Evolutionary conservation across 2,888 invertebrate genomes (phyloP), one percentile per base, ranked within the genome.

Genomic region (Phragmatobia fuliginosa): DNA sequence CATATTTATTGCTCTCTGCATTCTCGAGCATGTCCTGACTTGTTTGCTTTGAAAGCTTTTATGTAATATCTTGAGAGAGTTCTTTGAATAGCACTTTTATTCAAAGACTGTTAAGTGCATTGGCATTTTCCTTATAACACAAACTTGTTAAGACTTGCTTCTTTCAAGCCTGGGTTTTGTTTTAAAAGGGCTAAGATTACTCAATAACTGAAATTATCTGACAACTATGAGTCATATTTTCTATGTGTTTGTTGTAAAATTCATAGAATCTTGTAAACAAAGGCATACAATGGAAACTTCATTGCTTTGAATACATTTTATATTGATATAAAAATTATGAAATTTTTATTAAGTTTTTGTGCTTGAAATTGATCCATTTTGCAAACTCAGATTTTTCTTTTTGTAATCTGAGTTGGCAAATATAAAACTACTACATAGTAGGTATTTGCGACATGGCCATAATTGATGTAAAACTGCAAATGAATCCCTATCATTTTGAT

Each of bases 41-140:
- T 75, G 80, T 52, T 74, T 36, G 71, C 67, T 70, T 80, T 72
- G 60, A 45, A 70, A 73, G 74, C 72, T 77, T 79, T 81, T 82
- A 80, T 82, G 75, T 68, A 38, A 67, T 65, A n/a, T 75, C 68
- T 70, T 25, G 59, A 33, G 65, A 62, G 73, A 76, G 63, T 70
- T 78, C 76, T 80, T 76, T 78, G 72, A 75, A 82, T 41, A 59
- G 45, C 33, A 49, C 68, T 71, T 75, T 73, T 77, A 62, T 77
- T 73, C 73, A 38, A 32, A 0, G 59, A 45, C 49, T 62, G 66
- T 63, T 70, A 74, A 74, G 68, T 73, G 56, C 49, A 62, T 62
- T 66, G 56, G 16, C 28, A 67, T 75, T 82, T 79, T 80, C 82
- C 80, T 77, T 73, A 41, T 67, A 28, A 63, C n/a, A 33, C 38